Conservation (phyloP, 2,113 vertebrate species). For the Crotophaga sulcirostris region DNA sequence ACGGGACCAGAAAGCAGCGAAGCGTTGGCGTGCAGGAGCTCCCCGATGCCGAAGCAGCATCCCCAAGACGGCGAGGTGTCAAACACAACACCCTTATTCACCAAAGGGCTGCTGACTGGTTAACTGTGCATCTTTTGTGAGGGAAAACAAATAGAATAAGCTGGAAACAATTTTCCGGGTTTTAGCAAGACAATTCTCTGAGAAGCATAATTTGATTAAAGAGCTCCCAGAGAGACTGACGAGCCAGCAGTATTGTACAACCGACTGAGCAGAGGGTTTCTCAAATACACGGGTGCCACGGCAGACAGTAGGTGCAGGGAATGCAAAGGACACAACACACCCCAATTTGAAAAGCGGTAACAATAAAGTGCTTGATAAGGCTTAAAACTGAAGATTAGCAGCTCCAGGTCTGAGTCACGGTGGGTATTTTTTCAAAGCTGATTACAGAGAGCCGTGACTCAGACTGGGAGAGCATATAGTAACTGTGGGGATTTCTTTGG, state of each 20-base stretch:
- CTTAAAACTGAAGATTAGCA: neutral
- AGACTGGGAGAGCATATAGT: neutral
- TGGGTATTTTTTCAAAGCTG: neutral
- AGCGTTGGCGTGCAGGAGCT: conserved; percentile 66
- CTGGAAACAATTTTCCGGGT: neutral
- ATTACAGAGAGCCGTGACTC: neutral
- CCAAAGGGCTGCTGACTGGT: neutral
- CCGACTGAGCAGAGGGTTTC: neutral
- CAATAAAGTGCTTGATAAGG: neutral
- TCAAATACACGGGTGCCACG: rapidly evolving
- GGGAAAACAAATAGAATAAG: neutral
- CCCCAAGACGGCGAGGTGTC: neutral
- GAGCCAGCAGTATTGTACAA: neutral
- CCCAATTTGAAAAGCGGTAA: neutral
- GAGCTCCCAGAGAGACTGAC: conserved; percentile 64
- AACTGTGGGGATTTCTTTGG: neutral
- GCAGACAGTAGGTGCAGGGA: neutral
- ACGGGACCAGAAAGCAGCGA: conserved; percentile 75
- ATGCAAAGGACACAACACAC: neutral
- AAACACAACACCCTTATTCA: neutral
- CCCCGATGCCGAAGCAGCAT: neutral
- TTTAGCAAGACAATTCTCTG: neutral
- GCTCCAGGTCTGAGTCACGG: conserved; percentile 20
- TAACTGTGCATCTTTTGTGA: neutral
- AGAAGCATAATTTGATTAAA: neutral